These are phyloP conservation scores for Drosophila mimetica DNA, from an alignment of 2,888 invertebrate species.

Conservation along the genomic window DNA sequence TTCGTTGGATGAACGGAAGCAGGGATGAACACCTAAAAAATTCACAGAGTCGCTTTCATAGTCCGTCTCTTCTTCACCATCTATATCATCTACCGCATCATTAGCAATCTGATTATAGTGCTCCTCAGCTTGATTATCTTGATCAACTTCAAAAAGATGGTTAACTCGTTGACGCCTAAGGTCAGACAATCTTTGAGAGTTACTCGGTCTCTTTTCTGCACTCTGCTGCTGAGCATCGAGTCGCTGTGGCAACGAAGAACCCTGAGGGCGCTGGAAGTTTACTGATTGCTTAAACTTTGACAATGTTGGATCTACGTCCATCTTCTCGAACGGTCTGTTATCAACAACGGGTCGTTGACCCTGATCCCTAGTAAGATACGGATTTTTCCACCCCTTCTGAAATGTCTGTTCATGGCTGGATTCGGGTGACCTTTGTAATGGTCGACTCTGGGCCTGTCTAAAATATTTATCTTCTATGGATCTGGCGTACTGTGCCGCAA, in stretches of 20 bases:
- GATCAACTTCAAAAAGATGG: background rate
- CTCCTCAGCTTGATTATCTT: background rate
- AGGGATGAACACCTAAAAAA: conserved; percentile 15
- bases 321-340: too few species aligned
- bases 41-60: conserved; percentile 1
- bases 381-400: too few species aligned
- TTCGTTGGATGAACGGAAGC: conserved; percentile 6
- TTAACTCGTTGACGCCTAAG: conserved; percentile 1
- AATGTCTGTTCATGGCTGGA: too few species aligned
- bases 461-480: too few species aligned
- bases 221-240: conserved; percentile 3
- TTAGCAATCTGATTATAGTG: conserved; percentile 1
- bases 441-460: background rate
- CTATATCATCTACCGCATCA: conserved; percentile 5
- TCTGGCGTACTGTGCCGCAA: background rate
- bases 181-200: conserved; percentile 3
- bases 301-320: too few species aligned
- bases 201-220: background rate
- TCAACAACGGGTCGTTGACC: conserved; percentile 5
- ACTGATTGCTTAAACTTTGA: too few species aligned
- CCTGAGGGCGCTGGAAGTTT: too few species aligned
- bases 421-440: background rate
- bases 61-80: background rate
- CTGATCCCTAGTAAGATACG: conserved; percentile 1
- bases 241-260: too few species aligned